phyloP scores from a whole-genome alignment of 2,797 vertebrate species.

The Hephaestus fuliginosus region DNA sequence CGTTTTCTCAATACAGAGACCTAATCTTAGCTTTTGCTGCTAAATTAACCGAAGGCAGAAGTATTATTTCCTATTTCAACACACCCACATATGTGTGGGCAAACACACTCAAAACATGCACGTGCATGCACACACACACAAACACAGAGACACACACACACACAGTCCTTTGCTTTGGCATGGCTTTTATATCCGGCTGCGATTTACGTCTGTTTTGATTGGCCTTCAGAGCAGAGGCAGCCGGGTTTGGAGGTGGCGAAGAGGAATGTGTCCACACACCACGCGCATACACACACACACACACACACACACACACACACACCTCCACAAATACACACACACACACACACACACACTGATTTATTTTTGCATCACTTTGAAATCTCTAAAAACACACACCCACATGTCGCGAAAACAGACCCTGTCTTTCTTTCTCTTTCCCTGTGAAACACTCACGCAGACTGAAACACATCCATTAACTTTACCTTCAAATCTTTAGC shows the following conservation, averaged over 20 bases:
- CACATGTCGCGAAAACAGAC: constrained; percentile 41
- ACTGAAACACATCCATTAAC: constrained; percentile 48
- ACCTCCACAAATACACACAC: constrained; percentile 25
- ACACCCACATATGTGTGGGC: not conserved
- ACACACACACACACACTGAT: constrained; percentile 22
- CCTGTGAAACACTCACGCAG: constrained; percentile 12
- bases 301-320: constrained; percentile 29
- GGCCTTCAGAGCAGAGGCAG: constrained; percentile 58
- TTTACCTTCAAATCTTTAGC: constrained; percentile 33
- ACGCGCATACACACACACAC: constrained; percentile 21
- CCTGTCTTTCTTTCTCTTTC: constrained; percentile 44
- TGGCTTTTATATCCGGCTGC: constrained; percentile 59
- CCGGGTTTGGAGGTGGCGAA: constrained; percentile 69
- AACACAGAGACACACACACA: constrained; percentile 12
- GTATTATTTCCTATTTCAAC: constrained; percentile 21
- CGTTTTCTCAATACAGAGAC: not conserved
- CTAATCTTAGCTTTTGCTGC: constrained; percentile 27
- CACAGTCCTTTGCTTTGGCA: constrained; percentile 52
- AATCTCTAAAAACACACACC: constrained; percentile 57
- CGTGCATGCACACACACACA: constrained; percentile 10
- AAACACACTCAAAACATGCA: constrained; percentile 2
- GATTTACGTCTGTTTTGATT: constrained; percentile 79
- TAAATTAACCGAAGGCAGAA: constrained; percentile 29
- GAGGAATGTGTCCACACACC: constrained; percentile 69
- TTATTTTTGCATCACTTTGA: constrained; percentile 62